phyloP scores from a whole-genome alignment of 2,888 invertebrate genomes.

The Parapristionchus giblindavisi region DNA sequence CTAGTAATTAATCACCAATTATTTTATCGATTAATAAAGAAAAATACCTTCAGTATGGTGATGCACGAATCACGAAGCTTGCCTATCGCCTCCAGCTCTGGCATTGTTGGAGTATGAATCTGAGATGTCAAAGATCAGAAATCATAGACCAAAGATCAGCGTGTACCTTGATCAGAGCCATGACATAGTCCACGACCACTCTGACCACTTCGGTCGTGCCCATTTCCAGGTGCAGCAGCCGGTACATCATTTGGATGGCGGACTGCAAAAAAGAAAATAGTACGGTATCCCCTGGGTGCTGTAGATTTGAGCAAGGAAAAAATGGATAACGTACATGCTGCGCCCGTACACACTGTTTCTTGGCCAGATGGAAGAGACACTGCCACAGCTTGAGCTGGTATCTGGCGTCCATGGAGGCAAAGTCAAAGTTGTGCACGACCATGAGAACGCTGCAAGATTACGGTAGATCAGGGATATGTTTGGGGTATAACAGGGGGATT shows the following conservation, averaged over 20 bases:
- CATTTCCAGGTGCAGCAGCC: neutral
- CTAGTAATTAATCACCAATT: neutral
- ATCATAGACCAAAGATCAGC: too few relatives aligned
- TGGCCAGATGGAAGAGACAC: neutral
- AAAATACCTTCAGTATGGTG: neutral
- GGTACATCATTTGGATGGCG: slow-evolving; percentile 14
- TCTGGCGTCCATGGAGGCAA: neutral
- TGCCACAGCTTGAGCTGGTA: slow-evolving; percentile 5
- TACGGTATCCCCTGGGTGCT: too few relatives aligned
- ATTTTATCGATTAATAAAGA: too few relatives aligned
- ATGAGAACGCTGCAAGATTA: neutral
- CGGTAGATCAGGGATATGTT: too few relatives aligned
- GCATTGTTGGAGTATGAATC: slow-evolving; percentile 6
- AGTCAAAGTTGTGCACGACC: neutral
- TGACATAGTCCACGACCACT: slow-evolving; percentile 7
- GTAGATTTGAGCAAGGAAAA: neutral
- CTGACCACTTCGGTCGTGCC: slow-evolving; percentile 1
- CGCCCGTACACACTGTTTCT: neutral
- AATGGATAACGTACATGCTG: neutral
- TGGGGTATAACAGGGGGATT: too few relatives aligned
- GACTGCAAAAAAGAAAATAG: slow-evolving; percentile 2
- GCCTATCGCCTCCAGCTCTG: neutral
- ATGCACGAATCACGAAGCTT: neutral
- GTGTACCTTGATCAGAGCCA: slow-evolving; percentile 19
- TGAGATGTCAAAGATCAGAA: neutral